These are phyloP conservation scores for Chloebia gouldiae DNA, from an alignment of 2,113 vertebrate genomes.

Conservation along the genomic window DNA sequence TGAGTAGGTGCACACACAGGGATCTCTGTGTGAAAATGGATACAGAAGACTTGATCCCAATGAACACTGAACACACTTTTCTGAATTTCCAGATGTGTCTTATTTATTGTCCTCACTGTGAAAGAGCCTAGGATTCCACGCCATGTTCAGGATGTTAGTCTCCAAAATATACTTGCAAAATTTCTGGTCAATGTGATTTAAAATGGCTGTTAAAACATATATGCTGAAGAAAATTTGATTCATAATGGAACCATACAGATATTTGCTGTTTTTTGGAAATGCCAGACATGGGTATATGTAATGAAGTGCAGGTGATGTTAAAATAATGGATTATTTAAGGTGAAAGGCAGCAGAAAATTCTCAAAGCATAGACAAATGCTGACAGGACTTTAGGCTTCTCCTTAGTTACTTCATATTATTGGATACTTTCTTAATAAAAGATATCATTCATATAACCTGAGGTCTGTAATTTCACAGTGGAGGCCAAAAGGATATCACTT, in stretches of 20 bases:
- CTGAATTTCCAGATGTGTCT: not conserved
- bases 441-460: constrained; percentile 43
- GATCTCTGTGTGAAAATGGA: not conserved
- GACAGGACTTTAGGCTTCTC: not conserved
- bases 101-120: not conserved
- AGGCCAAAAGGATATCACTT: constrained; percentile 32
- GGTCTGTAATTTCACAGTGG: constrained; percentile 49
- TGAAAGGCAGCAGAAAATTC: constrained; percentile 13
- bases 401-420: constrained; percentile 4
- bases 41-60: not conserved
- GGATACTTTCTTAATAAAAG: constrained; percentile 42
- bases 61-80: not conserved
- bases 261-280: not conserved
- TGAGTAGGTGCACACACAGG: not conserved
- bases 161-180: not conserved
- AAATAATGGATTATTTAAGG: constrained; percentile 47
- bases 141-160: not conserved
- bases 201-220: constrained; percentile 34
- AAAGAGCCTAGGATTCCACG: not conserved
- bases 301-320: constrained; percentile 44
- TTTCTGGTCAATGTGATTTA: constrained; percentile 17
- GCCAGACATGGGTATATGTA: not conserved
- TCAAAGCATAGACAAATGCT: constrained; percentile 2
- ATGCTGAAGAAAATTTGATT: constrained; percentile 46
- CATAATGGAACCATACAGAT: constrained; percentile 10